Evolutionary conservation across 1,140 invertebrate genomes (phyloP).

Genomic region (Apis florea): DNA sequence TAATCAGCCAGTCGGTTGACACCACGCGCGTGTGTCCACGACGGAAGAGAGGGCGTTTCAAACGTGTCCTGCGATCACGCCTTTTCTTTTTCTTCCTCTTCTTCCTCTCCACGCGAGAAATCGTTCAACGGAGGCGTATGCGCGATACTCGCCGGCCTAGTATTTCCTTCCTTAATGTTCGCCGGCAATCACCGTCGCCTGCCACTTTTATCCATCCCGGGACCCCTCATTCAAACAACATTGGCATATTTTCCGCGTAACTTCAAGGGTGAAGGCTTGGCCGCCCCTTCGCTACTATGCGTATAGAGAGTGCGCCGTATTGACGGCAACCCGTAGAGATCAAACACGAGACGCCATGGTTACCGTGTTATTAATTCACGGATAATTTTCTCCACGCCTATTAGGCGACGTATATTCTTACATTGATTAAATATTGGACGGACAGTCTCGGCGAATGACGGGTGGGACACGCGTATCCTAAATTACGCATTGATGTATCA

Average conservation of each 20-base stretch:
- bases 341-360: background rate
- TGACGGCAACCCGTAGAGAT: background rate
- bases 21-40: background rate
- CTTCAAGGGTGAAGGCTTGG: slow-evolving; percentile 9
- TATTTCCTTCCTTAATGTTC: slow-evolving; percentile 4
- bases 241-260: slow-evolving; percentile 39
- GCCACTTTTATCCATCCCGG: background rate
- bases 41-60: slow-evolving; percentile 1
- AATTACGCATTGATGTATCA: background rate
- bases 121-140: background rate
- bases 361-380: slow-evolving; percentile 17
- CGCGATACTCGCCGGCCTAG: slow-evolving; percentile 23
- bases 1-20: slow-evolving; percentile 55
- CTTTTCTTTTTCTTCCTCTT: background rate
- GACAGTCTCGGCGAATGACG: background rate
- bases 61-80: background rate
- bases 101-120: background rate
- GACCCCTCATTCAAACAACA: slow-evolving; percentile 25
- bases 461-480: background rate
- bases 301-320: background rate
- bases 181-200: background rate
- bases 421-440: background rate
- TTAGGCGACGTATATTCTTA: background rate
- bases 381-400: background rate
- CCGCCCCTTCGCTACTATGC: background rate